Evolutionary conservation across 2,113 vertebrate species (phyloP).

Genomic region (Bubo bubo): DNA sequence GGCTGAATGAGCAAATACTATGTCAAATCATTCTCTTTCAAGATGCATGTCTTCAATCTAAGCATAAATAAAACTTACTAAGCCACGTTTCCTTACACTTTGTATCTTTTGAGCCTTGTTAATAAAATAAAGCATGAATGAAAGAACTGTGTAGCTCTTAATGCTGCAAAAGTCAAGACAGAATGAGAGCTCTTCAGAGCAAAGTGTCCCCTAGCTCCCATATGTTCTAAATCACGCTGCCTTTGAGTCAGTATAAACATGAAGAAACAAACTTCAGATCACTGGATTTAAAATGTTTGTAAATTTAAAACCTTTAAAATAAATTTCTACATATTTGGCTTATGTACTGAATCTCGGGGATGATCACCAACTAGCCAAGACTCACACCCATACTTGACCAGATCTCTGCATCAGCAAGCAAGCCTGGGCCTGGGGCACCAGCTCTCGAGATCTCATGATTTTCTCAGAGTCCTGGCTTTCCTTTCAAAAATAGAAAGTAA

Average conservation of each 20-base stretch:
- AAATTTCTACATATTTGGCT: background rate
- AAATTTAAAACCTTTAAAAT: background rate
- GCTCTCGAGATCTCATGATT: background rate
- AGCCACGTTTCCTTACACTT: background rate
- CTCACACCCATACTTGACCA: background rate
- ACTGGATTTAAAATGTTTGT: background rate
- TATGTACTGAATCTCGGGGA: background rate
- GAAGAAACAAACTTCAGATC: background rate
- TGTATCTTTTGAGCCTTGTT: background rate
- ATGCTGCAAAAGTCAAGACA: background rate
- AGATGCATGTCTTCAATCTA: background rate
- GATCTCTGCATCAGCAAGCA: background rate
- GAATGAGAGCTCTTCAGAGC: background rate
- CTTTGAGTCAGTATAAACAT: background rate
- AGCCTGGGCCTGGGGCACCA: background rate
- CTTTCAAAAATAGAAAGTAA: conserved; percentile 4
- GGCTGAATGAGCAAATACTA: background rate
- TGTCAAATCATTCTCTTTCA: background rate
- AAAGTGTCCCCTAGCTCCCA: background rate
- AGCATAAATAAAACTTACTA: background rate
- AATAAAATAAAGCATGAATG: background rate
- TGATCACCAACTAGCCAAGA: background rate
- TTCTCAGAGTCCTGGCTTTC: background rate
- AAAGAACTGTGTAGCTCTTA: background rate
- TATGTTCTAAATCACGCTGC: background rate